A percentile compares a stretch with the other conserved stretches of the same genome.
These are phyloP conservation scores for Drosophila mayri DNA, from an alignment of 1,140 invertebrate genomes.

Conservation along the genomic window DNA sequence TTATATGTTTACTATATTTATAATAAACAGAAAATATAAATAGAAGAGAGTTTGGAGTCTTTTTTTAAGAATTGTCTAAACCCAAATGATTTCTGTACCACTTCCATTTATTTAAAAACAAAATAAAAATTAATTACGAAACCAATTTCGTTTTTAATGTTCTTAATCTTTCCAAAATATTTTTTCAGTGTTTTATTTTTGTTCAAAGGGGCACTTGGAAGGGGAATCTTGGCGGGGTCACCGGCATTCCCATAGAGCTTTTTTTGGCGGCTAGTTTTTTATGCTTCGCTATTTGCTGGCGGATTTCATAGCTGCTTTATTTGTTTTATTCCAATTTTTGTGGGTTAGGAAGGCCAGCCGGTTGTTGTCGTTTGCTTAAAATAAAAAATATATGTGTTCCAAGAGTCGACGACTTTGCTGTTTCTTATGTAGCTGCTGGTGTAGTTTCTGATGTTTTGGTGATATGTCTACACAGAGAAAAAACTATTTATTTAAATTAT, in stretches of 20 bases:
- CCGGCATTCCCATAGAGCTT: conserved; percentile 39
- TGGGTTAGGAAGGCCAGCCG: conserved; percentile 44
- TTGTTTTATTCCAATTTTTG: conserved; percentile 30
- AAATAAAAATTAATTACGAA: not conserved
- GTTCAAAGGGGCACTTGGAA: not conserved
- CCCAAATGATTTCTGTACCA: not conserved
- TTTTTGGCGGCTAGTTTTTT: conserved; percentile 42
- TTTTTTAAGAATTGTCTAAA: not conserved
- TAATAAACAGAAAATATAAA: not conserved
- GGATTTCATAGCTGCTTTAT: conserved; percentile 22
- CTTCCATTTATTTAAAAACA: not conserved
- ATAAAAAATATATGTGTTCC: conserved; percentile 6
- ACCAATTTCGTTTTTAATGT: not conserved
- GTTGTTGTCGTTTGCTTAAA: conserved; percentile 27
- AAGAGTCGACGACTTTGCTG: not conserved
- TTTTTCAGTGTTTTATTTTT: not conserved
- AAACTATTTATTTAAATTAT: too few species aligned
- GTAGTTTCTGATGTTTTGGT: conserved; percentile 5
- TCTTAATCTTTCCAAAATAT: not conserved
- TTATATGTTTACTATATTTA: not conserved
- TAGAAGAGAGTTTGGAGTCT: not conserved
- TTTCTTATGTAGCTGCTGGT: conserved; percentile 4
- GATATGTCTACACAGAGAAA: not conserved
- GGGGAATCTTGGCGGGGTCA: conserved; percentile 37
- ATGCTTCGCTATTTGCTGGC: conserved; percentile 24